Evolutionary conservation across 2,113 vertebrate species (phyloP).

Genomic region (Psephotus haematonotus): DNA sequence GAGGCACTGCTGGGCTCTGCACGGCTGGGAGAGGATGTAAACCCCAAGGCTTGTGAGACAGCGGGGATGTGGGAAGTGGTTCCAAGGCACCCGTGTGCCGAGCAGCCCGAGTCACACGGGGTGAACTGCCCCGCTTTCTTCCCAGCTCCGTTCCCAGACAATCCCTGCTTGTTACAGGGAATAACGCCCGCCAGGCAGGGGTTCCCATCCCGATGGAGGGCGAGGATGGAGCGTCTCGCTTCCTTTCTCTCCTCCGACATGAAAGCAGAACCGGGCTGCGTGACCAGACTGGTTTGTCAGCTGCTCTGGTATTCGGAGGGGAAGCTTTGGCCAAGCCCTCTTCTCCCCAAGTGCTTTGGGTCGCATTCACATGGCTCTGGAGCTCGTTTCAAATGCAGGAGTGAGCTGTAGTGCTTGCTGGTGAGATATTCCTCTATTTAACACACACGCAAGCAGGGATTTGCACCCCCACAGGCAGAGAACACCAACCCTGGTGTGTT

Average conservation of each 20-base stretch:
- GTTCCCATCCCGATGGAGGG: not conserved
- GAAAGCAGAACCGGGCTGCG: not conserved
- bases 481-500: no score
- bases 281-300: constrained; percentile 1
- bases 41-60: rapidly evolving
- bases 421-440: not conserved
- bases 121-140: not conserved
- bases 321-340: not conserved
- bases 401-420: not conserved
- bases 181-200: not conserved
- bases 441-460: not conserved
- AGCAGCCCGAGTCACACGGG: not conserved
- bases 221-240: not conserved
- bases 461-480: not conserved
- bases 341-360: not conserved
- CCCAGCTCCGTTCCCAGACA: not conserved
- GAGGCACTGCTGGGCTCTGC: not conserved
- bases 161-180: not conserved
- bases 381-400: not conserved
- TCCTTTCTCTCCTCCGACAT: not conserved
- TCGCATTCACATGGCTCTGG: not conserved
- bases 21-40: rapidly evolving
- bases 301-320: not conserved
- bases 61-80: not conserved
- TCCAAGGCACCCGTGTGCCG: not conserved